These are phyloP conservation scores for Taeniopygia guttata DNA, from an alignment of 2,797 vertebrate species.

Conservation along the genomic window DNA sequence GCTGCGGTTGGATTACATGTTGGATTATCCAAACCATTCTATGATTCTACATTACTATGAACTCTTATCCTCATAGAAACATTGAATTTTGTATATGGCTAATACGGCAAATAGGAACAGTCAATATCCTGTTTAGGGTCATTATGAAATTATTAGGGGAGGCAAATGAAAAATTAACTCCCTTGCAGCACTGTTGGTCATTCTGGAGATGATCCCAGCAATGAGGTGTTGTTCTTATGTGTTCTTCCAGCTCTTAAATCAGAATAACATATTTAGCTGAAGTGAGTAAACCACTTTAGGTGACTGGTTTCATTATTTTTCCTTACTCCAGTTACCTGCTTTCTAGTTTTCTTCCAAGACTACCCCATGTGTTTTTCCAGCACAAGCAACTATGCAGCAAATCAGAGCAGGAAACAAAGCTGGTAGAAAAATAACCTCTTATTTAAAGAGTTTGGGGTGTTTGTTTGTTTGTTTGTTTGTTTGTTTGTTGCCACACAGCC, in stretches of 20 bases:
- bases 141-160: background rate
- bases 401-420: background rate
- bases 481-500: background rate
- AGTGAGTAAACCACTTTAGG: background rate
- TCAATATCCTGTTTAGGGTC: background rate
- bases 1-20: background rate
- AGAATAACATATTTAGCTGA: background rate
- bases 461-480: too few relatives aligned
- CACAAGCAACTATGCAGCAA: background rate
- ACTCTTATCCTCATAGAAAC: background rate
- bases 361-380: background rate
- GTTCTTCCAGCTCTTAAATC: background rate
- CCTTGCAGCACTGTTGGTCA: background rate
- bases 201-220: background rate
- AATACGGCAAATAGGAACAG: background rate
- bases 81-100: background rate
- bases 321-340: background rate
- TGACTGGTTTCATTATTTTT: background rate
- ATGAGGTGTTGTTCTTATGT: background rate
- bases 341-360: background rate
- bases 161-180: background rate
- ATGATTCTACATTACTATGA: background rate
- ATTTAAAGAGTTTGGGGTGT: too few relatives aligned
- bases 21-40: background rate
- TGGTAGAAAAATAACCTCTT: background rate